A percentile compares a stretch with the other conserved stretches of the same genome.
These are phyloP conservation scores for Regulus satrapa DNA, from an alignment of 2,113 vertebrate genomes.

Conservation along the genomic window DNA sequence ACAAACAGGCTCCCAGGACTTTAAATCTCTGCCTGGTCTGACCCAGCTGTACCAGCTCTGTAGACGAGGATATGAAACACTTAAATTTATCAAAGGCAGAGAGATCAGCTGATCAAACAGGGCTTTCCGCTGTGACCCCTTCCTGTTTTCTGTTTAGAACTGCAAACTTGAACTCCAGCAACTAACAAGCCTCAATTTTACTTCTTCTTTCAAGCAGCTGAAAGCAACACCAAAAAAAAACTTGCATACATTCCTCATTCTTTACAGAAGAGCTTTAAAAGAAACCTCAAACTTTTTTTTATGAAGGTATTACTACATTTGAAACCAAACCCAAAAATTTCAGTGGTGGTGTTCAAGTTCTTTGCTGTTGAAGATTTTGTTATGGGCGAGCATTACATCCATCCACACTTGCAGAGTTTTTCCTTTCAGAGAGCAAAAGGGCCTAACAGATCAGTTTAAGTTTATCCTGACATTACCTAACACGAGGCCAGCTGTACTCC, in stretches of 20 bases:
- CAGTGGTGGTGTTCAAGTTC: background rate
- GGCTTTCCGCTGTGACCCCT: constrained; percentile 55
- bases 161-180: constrained; percentile 25
- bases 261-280: background rate
- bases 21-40: background rate
- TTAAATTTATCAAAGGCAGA: background rate
- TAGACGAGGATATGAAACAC: background rate
- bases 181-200: constrained; percentile 59
- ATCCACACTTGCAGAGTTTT: background rate
- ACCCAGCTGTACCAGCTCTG: background rate
- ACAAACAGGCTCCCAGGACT: background rate
- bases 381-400: background rate
- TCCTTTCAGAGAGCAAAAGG: background rate
- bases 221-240: constrained; percentile 18
- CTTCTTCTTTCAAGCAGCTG: constrained; percentile 71
- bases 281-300: background rate
- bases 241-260: background rate
- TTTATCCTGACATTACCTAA: background rate
- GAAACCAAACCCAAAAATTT: background rate
- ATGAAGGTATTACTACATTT: background rate
- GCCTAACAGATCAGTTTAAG: background rate
- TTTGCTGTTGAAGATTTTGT: background rate
- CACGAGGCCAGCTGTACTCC: background rate
- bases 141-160: constrained; percentile 71
- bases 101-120: constrained; percentile 54